Percentiles rank a stretch among this genome's conserved stretches.
Conservation (phyloP, 1,140 invertebrate genomes). For the Lordiphosa mommai region DNA sequence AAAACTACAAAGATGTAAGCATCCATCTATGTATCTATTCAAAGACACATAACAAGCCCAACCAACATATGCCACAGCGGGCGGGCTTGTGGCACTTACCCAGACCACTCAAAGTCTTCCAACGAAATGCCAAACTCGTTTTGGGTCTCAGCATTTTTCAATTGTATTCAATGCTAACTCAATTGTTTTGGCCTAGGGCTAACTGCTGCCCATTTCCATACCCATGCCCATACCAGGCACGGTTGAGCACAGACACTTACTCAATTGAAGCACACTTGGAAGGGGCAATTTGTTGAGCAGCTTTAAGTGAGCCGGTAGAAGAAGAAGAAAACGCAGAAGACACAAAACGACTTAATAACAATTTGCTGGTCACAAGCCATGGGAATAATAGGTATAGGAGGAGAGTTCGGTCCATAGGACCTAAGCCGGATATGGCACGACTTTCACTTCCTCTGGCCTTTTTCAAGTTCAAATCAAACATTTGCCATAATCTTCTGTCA, state of each 20-base stretch:
- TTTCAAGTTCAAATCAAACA: conserved; percentile 77
- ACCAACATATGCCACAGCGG: conserved; percentile 31
- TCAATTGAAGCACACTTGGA: conserved; percentile 45
- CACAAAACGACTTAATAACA: conserved; percentile 53
- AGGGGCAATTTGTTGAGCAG: conserved; percentile 34
- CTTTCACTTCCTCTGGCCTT: conserved; percentile 31
- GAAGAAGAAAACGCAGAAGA: conserved; percentile 6
- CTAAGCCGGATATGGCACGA: conserved; percentile 59
- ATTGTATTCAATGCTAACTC: conserved; percentile 76
- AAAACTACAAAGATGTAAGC: not conserved
- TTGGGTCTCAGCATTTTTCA: conserved; percentile 66
- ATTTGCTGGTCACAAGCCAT: conserved; percentile 18
- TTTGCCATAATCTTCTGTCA: conserved; percentile 69
- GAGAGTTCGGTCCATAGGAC: conserved; percentile 6
- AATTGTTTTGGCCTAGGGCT: conserved; percentile 65
- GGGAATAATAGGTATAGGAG: conserved; percentile 42
- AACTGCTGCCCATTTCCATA: conserved; percentile 39
- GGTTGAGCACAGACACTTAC: conserved; percentile 17
- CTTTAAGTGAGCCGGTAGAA: conserved; percentile 8
- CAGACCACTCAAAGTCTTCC: conserved; percentile 47
- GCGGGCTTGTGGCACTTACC: conserved; percentile 25
- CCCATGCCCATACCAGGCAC: conserved; percentile 12
- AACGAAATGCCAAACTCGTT: conserved; percentile 68
- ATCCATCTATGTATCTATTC: conserved; percentile 3
- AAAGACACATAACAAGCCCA: conserved; percentile 21